Evolutionary conservation across 2,797 vertebrate genomes (phyloP), one percentile per base, ranked within the genome.

Genomic region (Tapirus indicus): DNA sequence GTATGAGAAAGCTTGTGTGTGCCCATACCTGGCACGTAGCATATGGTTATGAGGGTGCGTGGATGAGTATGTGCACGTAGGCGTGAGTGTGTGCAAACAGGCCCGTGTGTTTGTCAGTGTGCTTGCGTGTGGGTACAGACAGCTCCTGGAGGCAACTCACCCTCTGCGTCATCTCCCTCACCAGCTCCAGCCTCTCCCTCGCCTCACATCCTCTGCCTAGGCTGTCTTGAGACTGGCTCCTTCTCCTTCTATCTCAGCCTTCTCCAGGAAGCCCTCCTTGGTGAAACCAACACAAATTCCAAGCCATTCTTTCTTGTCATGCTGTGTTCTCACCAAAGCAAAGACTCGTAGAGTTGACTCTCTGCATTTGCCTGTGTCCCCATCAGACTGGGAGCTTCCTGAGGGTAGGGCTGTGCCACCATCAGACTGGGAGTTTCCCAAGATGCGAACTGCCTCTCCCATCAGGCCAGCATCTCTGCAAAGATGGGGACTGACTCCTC

Each of bases 371-470:
- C 27, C 44, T 68, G 27, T 47, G 52, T 82, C 80, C 47, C 10
- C 27, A 32, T 32, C 62, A 92, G 96, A 35, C 1, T 17, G 18
- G 93, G 62, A 96, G 74, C 89, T 38, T 62, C 93, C 79, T 56
- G n/a, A 56, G n/a, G 21, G 52, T 25, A 56, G 52, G 52, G 52
- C 5, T 56, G 52, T 38, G 12, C n/a, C 74, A 11, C 11, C 62
- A 13, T 35, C 25, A 71, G 16, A 87, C 3, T 4, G n/a, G 29
- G 41, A 54, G 18, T 29, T 12, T 52, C 17, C 54, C 27, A 21
- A 20, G 47, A 16, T 29, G 41, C 69, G 25, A 35, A 41, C 32
- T 23, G 27, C 23, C 38, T 66, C 38, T 68, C 3, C 20, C 21
- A 1, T n/a, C 38, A 52, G 56, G 18, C 35, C 68, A 96, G n/a